A percentile compares a stretch with the other conserved stretches of the same genome.
Evolutionary conservation across 2,797 vertebrate genomes (phyloP).

Genomic region (Halcyon chelicuti): DNA sequence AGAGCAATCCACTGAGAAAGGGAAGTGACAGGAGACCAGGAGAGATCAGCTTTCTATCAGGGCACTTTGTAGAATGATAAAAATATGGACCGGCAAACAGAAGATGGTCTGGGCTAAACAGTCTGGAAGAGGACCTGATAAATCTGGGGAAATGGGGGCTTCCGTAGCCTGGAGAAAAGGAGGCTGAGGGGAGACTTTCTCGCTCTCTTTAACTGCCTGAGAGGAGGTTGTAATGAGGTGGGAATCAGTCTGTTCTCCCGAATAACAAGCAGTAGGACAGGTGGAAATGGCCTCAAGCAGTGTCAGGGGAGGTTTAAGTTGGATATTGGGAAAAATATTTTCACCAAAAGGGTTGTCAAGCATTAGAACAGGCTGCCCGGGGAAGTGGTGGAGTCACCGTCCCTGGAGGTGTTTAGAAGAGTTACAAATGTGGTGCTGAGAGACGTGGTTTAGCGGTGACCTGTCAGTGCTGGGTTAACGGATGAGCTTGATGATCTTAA

Average conservation of each 20-base stretch:
- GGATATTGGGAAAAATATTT: background rate
- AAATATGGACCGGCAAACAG: background rate
- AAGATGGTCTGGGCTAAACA: background rate
- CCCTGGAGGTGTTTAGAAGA: background rate
- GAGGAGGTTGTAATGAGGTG: background rate
- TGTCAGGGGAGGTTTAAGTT: background rate
- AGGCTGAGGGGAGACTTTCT: background rate
- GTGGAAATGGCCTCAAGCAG: background rate
- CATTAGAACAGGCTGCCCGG: background rate
- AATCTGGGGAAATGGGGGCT: too few relatives aligned
- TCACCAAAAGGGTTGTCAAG: background rate
- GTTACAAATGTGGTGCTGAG: background rate
- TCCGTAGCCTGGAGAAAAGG: too few relatives aligned
- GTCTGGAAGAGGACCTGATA: background rate
- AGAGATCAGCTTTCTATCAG: background rate
- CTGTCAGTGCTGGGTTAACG: background rate
- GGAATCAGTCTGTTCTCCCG: background rate
- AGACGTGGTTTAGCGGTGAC: background rate
- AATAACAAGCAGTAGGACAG: too few relatives aligned
- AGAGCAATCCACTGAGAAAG: background rate
- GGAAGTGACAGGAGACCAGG: background rate
- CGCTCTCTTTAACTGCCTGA: background rate
- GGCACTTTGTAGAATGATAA: background rate
- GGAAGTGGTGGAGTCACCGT: background rate
- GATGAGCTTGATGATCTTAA: background rate